Percentiles rank a stretch among this genome's conserved stretches.
Conservation (phyloP, 2,888 invertebrate genomes). For the Tachystola acroxantha region DNA sequence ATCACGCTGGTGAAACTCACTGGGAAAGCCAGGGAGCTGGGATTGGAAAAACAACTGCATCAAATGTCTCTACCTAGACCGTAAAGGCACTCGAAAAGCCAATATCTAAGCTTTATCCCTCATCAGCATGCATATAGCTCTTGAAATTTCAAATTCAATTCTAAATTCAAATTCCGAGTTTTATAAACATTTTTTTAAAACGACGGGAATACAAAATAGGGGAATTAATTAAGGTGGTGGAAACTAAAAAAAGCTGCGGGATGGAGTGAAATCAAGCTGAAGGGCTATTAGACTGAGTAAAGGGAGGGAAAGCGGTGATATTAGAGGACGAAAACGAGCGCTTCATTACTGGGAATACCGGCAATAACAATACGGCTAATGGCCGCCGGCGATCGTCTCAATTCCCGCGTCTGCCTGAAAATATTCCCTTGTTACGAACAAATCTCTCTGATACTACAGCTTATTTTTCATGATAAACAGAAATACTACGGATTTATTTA, state of each 20-base stretch:
- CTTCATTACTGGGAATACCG: slow-evolving; percentile 70
- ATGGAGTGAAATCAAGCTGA: slow-evolving; percentile 58
- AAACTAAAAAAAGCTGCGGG: slow-evolving; percentile 42
- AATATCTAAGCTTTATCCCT: slow-evolving; percentile 51
- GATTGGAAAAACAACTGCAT: slow-evolving; percentile 50
- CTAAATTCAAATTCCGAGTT: slow-evolving; percentile 41
- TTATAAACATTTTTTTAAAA: slow-evolving; percentile 21
- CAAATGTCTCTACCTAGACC: slow-evolving; percentile 47
- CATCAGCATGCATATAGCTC: slow-evolving; percentile 55
- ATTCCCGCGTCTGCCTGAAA: slow-evolving; percentile 56
- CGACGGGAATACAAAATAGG: slow-evolving; percentile 34
- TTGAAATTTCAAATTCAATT: slow-evolving; percentile 49
- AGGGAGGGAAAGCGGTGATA: slow-evolving; percentile 61
- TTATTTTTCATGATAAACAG: no score
- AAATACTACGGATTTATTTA: no score
- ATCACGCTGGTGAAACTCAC: slow-evolving; percentile 38
- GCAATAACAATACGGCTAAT: slow-evolving; percentile 76
- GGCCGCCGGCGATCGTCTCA: slow-evolving; percentile 60
- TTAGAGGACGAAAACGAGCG: slow-evolving; percentile 72
- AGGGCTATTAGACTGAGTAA: slow-evolving; percentile 55
- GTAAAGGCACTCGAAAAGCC: slow-evolving; percentile 46
- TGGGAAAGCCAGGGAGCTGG: slow-evolving; percentile 42
- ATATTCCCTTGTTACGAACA: slow-evolving; percentile 44
- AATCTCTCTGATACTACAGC: slow-evolving; percentile 24
- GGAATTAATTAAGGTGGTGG: slow-evolving; percentile 56